A percentile compares a stretch with the other conserved stretches of the same genome.
Evolutionary conservation across 2,113 vertebrate genomes (phyloP).

Genomic region (Stigmatopora argus): DNA sequence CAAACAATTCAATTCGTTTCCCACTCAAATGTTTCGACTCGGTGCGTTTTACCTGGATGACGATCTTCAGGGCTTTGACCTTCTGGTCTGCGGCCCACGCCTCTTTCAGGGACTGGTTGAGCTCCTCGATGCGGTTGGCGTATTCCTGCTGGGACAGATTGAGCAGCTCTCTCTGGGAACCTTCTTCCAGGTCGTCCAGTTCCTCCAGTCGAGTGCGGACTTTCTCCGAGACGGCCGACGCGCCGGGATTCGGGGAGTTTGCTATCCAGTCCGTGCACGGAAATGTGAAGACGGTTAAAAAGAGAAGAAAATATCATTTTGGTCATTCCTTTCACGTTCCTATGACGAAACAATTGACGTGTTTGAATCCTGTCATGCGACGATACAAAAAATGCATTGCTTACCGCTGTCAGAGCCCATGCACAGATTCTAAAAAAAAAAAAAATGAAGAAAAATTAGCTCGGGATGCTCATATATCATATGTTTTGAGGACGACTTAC

Average conservation of each 20-base stretch:
- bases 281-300: not conserved
- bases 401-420: conserved; percentile 93
- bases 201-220: conserved; percentile 93
- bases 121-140: conserved; percentile 90
- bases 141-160: conserved; percentile 98
- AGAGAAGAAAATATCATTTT: not conserved
- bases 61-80: conserved; percentile 97
- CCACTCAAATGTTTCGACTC: no score
- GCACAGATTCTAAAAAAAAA: conserved; percentile 80
- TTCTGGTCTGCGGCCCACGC: conserved; percentile 97
- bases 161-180: conserved; percentile 90
- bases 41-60: conserved; percentile 91
- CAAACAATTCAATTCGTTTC: no score
- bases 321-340: no score
- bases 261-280: not conserved
- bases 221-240: conserved; percentile 93
- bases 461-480: no score
- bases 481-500: conserved; percentile 65
- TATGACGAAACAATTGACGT: not conserved
- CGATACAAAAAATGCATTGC: not conserved
- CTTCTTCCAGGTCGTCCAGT: conserved; percentile 96
- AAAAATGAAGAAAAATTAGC: not conserved
- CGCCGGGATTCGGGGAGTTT: conserved; percentile 72
- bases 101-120: conserved; percentile 94
- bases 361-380: not conserved